Percentiles rank a stretch among this genome's conserved stretches.
These are phyloP conservation scores for Drosophila formosana DNA, from an alignment of 2,888 invertebrate genomes.

Conservation along the genomic window DNA sequence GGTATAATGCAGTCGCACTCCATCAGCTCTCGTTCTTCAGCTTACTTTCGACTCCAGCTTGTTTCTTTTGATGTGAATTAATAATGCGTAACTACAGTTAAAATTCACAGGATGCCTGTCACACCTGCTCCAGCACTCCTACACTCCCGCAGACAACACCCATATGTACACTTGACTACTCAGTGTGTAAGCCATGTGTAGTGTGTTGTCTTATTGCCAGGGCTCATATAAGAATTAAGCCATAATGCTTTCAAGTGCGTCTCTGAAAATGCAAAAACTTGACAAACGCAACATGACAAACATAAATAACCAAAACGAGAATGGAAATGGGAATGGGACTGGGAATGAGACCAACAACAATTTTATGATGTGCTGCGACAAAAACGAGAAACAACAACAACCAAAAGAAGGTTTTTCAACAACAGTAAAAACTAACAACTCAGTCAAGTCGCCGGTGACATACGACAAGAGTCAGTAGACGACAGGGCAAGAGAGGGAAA, in stretches of 20 bases:
- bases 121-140: conserved; percentile 35
- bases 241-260: conserved; percentile 78
- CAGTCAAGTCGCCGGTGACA: conserved; percentile 77
- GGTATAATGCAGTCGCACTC: neutral
- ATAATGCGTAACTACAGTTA: conserved; percentile 56
- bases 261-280: conserved; percentile 73
- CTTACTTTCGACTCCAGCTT: conserved; percentile 17
- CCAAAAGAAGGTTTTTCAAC: conserved; percentile 1
- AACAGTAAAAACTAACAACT: conserved; percentile 74
- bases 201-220: conserved; percentile 29
- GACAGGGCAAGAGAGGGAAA: conserved; percentile 26
- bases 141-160: conserved; percentile 3
- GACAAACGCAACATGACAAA: conserved; percentile 82
- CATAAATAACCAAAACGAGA: conserved; percentile 73
- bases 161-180: conserved; percentile 4
- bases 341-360: conserved; percentile 33
- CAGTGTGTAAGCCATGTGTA: conserved; percentile 32
- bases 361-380: conserved; percentile 75
- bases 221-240: conserved; percentile 77
- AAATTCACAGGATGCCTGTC: conserved; percentile 38
- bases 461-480: conserved; percentile 65
- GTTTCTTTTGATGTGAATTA: conserved; percentile 51
- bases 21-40: neutral
- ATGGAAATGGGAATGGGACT: conserved; percentile 23
- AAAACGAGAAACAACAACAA: conserved; percentile 9